Evolutionary conservation across 1,140 invertebrate genomes (phyloP).

Genomic region (Euura lappo): DNA sequence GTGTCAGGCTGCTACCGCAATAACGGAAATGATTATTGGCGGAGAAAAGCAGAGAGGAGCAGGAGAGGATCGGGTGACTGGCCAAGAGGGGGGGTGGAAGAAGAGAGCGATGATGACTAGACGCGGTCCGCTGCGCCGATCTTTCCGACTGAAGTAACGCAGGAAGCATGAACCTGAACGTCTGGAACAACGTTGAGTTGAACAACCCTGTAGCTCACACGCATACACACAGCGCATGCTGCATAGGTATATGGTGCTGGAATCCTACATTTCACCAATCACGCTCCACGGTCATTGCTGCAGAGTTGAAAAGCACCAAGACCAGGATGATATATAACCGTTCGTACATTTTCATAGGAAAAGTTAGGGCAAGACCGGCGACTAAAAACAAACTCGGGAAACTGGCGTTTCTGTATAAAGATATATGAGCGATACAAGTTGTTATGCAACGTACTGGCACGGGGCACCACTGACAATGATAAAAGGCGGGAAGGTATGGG

Average conservation of each 20-base stretch:
- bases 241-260: not conserved
- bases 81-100: not conserved
- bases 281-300: too few species aligned
- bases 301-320: too few species aligned
- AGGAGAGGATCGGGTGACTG: not conserved
- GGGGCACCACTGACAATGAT: too few species aligned
- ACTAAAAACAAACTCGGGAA: too few species aligned
- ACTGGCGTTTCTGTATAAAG: too few species aligned
- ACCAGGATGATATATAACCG: too few species aligned
- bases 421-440: too few species aligned
- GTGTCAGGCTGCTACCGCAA: not conserved
- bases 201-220: not conserved
- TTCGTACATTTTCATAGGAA: too few species aligned
- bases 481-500: too few species aligned
- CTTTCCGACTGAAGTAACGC: not conserved
- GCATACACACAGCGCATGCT: not conserved
- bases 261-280: too few species aligned
- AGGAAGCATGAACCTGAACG: constrained; percentile 1
- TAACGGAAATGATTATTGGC: not conserved
- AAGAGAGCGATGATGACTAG: constrained; percentile 6
- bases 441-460: too few species aligned
- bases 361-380: too few species aligned
- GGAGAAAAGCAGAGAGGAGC: not conserved
- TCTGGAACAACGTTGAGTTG: constrained; percentile 1
- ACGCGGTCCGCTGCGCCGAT: not conserved